Percentiles rank a stretch among this genome's conserved stretches.
Conservation (phyloP, 2,113 vertebrate species). For the Cygnus atratus region DNA sequence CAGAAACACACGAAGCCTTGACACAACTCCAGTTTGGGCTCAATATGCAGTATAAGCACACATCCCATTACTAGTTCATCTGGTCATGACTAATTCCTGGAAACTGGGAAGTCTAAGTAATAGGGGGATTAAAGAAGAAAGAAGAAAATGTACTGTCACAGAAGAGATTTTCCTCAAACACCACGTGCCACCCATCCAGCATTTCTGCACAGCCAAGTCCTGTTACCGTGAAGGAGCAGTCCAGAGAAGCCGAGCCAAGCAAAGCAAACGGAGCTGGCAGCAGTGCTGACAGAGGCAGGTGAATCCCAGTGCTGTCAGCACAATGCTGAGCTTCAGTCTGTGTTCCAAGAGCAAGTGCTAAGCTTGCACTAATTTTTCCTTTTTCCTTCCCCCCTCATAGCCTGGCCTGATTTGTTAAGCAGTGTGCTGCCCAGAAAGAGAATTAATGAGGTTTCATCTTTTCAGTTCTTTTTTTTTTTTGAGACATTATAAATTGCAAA, state of each 20-base stretch:
- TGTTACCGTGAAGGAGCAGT: not conserved
- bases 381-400: not conserved
- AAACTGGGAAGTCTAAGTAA: not conserved
- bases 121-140: fast-evolving
- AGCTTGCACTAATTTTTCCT: not conserved
- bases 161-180: not conserved
- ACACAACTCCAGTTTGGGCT: not conserved
- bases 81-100: not conserved
- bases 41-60: not conserved
- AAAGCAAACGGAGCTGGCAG: conserved; percentile 18
- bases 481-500: not conserved
- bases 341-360: not conserved
- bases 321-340: not conserved
- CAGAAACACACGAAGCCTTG: not conserved
- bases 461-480: not conserved
- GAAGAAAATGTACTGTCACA: fast-evolving
- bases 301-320: not conserved
- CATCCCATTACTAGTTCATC: not conserved
- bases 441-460: not conserved
- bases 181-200: fast-evolving
- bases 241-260: not conserved
- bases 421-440: not conserved
- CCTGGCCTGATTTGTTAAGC: not conserved
- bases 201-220: not conserved
- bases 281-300: conserved; percentile 19